Percentiles rank a stretch among this genome's conserved stretches.
These are phyloP conservation scores for Ctenosaura bakeri DNA, from an alignment of 2,797 vertebrate species.

Conservation along the genomic window DNA sequence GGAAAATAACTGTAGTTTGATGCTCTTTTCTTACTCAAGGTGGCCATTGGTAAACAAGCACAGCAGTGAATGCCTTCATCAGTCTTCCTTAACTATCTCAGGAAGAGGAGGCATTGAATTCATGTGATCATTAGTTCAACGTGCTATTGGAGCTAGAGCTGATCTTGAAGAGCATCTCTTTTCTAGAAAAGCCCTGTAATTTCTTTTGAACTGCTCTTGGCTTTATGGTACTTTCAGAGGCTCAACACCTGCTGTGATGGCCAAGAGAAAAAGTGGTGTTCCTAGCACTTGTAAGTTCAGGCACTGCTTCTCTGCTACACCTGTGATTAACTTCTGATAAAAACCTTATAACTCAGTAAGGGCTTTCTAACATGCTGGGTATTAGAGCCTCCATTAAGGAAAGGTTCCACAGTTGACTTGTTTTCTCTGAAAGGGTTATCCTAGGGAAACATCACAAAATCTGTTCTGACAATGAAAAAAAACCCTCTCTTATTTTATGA, in stretches of 20 bases:
- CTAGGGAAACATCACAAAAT: conserved; percentile 2
- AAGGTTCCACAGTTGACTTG: conserved; percentile 8
- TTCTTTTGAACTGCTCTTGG: neutral
- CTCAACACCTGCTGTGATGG: neutral
- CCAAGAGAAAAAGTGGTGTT: conserved; percentile 16
- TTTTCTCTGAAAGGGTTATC: conserved; percentile 1
- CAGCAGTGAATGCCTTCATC: too few species aligned
- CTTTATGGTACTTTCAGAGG: neutral
- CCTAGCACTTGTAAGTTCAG: conserved; percentile 3
- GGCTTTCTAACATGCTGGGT: conserved; percentile 21
- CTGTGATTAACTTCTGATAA: conserved; percentile 29
- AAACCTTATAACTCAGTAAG: conserved; percentile 29
- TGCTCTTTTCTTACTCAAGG: neutral
- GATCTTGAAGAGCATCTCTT: neutral
- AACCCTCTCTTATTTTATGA: neutral
- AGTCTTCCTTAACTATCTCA: neutral
- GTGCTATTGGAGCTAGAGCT: neutral
- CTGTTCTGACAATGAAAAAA: neutral
- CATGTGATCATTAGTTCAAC: neutral
- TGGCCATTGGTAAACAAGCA: neutral
- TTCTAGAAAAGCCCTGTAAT: neutral
- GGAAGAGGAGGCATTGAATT: neutral
- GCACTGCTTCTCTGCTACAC: neutral
- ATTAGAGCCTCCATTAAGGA: conserved; percentile 26
- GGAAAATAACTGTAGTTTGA: neutral